phyloP scores from a whole-genome alignment of 2,888 invertebrate genomes.

The Drosophila mimica region DNA sequence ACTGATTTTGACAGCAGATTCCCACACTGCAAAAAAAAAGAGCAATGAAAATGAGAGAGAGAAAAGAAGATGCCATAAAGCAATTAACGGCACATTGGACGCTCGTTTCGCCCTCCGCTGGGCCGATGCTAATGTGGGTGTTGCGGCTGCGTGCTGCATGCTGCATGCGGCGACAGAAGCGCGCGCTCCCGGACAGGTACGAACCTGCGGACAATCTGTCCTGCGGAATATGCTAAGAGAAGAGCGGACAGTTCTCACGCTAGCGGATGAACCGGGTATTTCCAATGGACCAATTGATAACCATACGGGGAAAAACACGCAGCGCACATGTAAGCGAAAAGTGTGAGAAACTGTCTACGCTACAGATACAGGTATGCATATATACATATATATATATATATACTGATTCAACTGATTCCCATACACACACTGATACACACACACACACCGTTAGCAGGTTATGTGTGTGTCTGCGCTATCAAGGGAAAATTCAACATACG shows the following conservation, averaged over 20 bases:
- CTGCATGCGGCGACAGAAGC: constrained; percentile 46
- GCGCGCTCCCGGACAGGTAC: constrained; percentile 38
- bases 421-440: constrained; percentile 57
- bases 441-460: constrained; percentile 38
- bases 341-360: constrained; percentile 62
- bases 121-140: constrained; percentile 72
- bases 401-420: not conserved
- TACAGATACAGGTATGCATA: constrained; percentile 9
- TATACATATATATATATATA: not conserved
- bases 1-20: constrained; percentile 27
- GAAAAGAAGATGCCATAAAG: constrained; percentile 64
- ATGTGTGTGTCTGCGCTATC: constrained; percentile 46
- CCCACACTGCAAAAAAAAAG: constrained; percentile 62
- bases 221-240: constrained; percentile 11
- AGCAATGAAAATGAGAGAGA: not conserved
- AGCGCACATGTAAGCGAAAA: constrained; percentile 56
- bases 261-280: constrained; percentile 60
- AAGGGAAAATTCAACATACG: constrained; percentile 81
- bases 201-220: not conserved
- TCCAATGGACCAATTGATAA: constrained; percentile 75
- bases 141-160: constrained; percentile 62
- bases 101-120: constrained; percentile 51
- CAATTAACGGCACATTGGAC: constrained; percentile 69
- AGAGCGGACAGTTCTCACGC: constrained; percentile 73
- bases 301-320: constrained; percentile 59